Evolutionary conservation across 2,888 invertebrate species (phyloP), one percentile per base, ranked within the genome.

Genomic region (Neoscelio sp.): DNA sequence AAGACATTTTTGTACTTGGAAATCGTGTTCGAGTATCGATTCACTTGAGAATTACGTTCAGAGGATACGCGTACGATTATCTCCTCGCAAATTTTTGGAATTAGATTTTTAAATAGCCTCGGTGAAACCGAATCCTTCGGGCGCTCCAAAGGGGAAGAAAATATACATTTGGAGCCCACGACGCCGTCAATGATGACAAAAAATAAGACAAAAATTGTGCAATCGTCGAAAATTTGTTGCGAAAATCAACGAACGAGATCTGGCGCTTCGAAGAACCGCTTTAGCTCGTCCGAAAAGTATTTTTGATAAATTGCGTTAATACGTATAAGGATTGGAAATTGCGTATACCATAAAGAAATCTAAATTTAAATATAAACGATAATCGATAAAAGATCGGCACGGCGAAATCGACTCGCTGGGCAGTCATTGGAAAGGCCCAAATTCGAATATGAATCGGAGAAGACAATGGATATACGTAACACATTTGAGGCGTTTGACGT

Each of bases 241-340:
- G 38, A 50, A 62, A 73, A 48, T 60, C 67, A 42, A 13, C 1
- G 4, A 15, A 12, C 23, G 64, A 10, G 67, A 40, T 50, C 50
- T 35, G 38, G 64, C 65, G 75, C 35, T 79, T 79, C 71, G 75
- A 79, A 79, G 75, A 79, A 79, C 5, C 79, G 65, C 76, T 46
- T 12, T 44, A 35, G 18, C 58, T 64, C 68, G 35, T 62, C 20
- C 20, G 52, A 80, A 83, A 85, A 85, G 81, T 86, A 86, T 86
- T 86, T 86, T 86, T 86, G 86, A 86, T 86, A 85, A 85, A 82
- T 83, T 84, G 78, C 80, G 73, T 80, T 73, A 62, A 71, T 77
- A 73, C 46, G 52, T 52, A 44, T 71, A 65, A 80, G 78, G 44
- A 81, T 81, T 80, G 78, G 78, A 78, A 67, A 58, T 60, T 62